These are phyloP conservation scores for Microcebus griseorufus DNA, from an alignment of 2,113 vertebrate genomes.

Conservation along the genomic window DNA sequence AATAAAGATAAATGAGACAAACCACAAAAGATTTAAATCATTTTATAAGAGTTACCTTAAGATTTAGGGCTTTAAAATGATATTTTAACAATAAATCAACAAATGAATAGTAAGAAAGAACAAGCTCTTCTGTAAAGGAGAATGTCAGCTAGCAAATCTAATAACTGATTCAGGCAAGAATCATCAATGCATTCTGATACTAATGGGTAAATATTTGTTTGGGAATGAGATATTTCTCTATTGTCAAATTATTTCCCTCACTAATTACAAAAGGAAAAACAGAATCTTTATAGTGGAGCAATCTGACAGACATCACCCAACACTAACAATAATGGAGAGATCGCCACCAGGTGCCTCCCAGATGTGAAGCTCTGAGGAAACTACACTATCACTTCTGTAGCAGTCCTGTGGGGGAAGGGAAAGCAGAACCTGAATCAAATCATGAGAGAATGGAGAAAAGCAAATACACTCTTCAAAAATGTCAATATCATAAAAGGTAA, in stretches of 20 bases:
- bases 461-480: neutral
- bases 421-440: neutral
- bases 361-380: neutral
- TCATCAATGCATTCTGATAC: neutral
- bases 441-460: neutral
- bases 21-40: neutral
- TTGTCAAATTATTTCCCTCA: neutral
- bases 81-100: neutral
- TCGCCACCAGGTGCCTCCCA: neutral
- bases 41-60: neutral
- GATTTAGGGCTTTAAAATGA: neutral
- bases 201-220: neutral
- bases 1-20: neutral
- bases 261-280: neutral
- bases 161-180: neutral
- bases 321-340: neutral
- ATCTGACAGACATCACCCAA: neutral
- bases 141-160: neutral
- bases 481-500: neutral
- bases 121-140: neutral
- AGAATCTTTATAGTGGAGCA: neutral
- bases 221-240: neutral
- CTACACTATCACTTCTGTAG: neutral
- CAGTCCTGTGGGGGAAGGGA: neutral
- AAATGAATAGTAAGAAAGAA: neutral